Conservation (phyloP, 1,140 invertebrate species). For the Aphelinus atriplicis region DNA sequence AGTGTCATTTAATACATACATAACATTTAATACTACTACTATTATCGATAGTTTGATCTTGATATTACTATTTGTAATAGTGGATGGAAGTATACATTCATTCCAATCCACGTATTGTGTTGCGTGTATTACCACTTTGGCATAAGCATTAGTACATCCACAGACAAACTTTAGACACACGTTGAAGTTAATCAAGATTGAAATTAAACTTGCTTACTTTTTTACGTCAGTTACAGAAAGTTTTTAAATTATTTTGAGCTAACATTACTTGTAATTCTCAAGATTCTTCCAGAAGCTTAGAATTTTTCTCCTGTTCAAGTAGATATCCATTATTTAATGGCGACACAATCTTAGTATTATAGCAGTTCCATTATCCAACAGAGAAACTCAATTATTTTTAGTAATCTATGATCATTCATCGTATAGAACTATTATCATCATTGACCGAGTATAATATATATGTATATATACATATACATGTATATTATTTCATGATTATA, state of each 20-base stretch:
- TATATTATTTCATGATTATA: too few relatives aligned
- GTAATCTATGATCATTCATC: constrained; percentile 28
- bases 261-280: constrained; percentile 3
- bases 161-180: constrained; percentile 28
- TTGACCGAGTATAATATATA: constrained; percentile 34
- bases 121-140: constrained; percentile 42
- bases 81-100: constrained; percentile 56
- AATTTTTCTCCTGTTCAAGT: not conserved
- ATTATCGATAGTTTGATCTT: constrained; percentile 52
- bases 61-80: constrained; percentile 57
- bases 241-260: too few relatives aligned
- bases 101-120: constrained; percentile 50
- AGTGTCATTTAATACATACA: constrained; percentile 55
- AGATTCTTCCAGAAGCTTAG: constrained; percentile 20
- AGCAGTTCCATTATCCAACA: constrained; percentile 23
- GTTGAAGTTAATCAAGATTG: constrained; percentile 20
- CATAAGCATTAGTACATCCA: constrained; percentile 35
- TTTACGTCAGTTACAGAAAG: not conserved
- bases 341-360: constrained; percentile 33
- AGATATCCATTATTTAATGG: constrained; percentile 18
- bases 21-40: constrained; percentile 59
- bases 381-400: constrained; percentile 32
- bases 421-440: constrained; percentile 27
- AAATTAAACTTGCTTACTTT: constrained; percentile 30
- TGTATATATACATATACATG: constrained; percentile 16